A percentile compares a stretch with the other conserved stretches of the same genome.
Evolutionary conservation across 2,113 vertebrate species (phyloP).

Genomic region (Stigmatopora argus): DNA sequence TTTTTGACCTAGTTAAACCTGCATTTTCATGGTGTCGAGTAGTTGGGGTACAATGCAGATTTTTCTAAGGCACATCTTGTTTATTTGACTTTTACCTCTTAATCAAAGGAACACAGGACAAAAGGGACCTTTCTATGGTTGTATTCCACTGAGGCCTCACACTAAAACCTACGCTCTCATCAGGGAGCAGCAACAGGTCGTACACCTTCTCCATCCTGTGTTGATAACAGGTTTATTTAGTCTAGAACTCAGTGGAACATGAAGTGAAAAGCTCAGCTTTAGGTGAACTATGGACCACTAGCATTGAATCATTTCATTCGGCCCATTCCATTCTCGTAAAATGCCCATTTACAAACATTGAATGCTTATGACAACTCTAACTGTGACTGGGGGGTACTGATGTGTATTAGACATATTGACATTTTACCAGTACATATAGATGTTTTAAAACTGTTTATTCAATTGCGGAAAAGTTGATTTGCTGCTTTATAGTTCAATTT

Average conservation of each 20-base stretch:
- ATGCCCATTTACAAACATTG: constrained; percentile 1
- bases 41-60: constrained; percentile 5
- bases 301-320: constrained; percentile 14
- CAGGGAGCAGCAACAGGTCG: constrained; percentile 17
- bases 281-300: constrained; percentile 15
- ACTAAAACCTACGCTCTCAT: constrained; percentile 3
- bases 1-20: constrained; percentile 8
- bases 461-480: constrained; percentile 1
- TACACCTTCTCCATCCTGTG: constrained; percentile 43
- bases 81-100: constrained; percentile 22
- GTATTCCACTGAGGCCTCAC: constrained; percentile 12
- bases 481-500: constrained; percentile 2
- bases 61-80: constrained; percentile 14
- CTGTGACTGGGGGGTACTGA: not conserved
- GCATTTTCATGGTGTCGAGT: not conserved
- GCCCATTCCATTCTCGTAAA: constrained; percentile 10
- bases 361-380: constrained; percentile 18
- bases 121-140: constrained; percentile 13
- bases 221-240: constrained; percentile 53
- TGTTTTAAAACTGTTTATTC: constrained; percentile 17
- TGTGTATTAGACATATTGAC: constrained; percentile 7
- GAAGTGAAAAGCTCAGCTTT: constrained; percentile 1
- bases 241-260: constrained; percentile 29
- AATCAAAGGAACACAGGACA: constrained; percentile 1
- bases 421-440: constrained; percentile 1